These are phyloP conservation scores for Caenorhabditis panamensis DNA, from an alignment of 2,888 invertebrate species.

Conservation along the genomic window DNA sequence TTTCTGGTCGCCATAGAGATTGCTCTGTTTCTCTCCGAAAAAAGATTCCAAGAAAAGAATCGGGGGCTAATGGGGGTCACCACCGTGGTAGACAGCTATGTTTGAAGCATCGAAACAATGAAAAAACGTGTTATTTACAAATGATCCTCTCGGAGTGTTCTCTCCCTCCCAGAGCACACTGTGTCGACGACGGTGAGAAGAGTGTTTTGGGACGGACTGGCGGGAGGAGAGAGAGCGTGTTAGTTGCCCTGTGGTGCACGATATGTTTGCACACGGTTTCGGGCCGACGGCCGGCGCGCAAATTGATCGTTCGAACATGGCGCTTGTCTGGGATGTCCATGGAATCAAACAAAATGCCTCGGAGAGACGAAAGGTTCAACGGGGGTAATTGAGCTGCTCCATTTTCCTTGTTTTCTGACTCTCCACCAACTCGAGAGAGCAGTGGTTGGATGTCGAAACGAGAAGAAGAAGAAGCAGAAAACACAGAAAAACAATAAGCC, in stretches of 20 bases:
- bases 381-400: not conserved
- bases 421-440: no score
- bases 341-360: conserved; percentile 4
- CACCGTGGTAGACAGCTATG: conserved; percentile 10
- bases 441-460: not conserved
- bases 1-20: no score
- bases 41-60: not conserved
- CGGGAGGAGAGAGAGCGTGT: no score
- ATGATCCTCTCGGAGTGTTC: conserved; percentile 47
- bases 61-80: not conserved
- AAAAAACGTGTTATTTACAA: conserved; percentile 54
- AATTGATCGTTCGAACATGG: conserved; percentile 41
- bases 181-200: conserved; percentile 48
- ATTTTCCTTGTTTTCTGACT: not conserved
- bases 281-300: conserved; percentile 24
- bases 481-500: not conserved
- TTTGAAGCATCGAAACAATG: conserved; percentile 49
- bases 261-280: conserved; percentile 64
- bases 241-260: conserved; percentile 48
- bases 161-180: conserved; percentile 13
- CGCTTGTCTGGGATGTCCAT: conserved; percentile 29
- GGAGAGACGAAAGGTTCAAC: not conserved
- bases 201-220: conserved; percentile 42
- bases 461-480: not conserved
- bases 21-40: no score